These are phyloP conservation scores for Lasioglossum villosulum DNA, from an alignment of 2,888 invertebrate genomes.

Conservation along the genomic window DNA sequence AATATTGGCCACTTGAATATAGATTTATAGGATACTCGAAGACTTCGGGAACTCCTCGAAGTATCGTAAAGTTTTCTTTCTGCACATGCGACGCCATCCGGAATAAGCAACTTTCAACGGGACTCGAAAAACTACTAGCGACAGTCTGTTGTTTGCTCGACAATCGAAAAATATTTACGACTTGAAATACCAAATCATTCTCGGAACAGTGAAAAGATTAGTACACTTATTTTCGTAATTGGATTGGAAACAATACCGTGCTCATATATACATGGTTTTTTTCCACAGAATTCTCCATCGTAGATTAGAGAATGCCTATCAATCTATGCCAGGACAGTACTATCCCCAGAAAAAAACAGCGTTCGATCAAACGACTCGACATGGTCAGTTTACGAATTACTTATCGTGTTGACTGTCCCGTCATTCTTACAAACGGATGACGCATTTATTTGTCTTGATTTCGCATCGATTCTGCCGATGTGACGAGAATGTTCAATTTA, in stretches of 20 bases:
- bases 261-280: neutral
- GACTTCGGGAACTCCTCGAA: constrained; percentile 23
- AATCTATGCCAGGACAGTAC: neutral
- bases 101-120: neutral
- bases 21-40: constrained; percentile 32
- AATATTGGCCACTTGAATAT: constrained; percentile 33
- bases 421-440: neutral
- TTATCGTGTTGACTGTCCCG: neutral
- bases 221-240: too few relatives aligned
- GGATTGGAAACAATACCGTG: neutral
- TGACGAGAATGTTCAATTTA: neutral
- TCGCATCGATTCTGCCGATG: neutral
- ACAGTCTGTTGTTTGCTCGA: neutral
- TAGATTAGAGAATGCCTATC: neutral
- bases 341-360: neutral
- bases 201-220: too few relatives aligned
- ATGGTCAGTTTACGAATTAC: neutral
- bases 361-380: neutral
- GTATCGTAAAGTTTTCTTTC: constrained; percentile 33
- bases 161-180: neutral
- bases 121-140: neutral
- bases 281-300: neutral
- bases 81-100: too few relatives aligned
- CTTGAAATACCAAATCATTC: neutral
- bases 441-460: neutral